phyloP scores from a whole-genome alignment of 2,888 invertebrate species.

The Campoplex nolae region DNA sequence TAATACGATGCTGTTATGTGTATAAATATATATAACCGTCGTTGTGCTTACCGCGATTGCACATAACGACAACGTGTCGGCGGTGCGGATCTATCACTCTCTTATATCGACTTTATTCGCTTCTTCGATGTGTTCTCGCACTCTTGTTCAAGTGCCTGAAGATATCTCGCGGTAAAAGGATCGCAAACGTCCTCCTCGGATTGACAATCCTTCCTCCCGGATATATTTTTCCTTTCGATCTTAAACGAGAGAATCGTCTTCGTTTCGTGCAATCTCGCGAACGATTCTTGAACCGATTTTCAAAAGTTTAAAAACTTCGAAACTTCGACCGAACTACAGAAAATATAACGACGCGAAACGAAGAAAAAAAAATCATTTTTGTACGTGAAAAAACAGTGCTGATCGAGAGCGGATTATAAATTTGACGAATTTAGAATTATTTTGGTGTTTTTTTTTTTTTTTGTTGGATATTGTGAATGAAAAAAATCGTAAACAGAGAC shows the following conservation, averaged over 20 bases:
- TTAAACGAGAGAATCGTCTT: not conserved
- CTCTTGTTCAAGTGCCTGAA: not conserved
- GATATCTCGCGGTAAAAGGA: slow-evolving; percentile 34
- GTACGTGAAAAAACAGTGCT: not conserved
- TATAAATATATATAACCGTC: not conserved
- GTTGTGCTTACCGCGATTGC: not conserved
- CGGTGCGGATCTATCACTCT: slow-evolving; percentile 5
- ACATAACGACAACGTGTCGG: slow-evolving; percentile 20
- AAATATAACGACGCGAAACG: not conserved
- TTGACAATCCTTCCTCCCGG: not conserved
- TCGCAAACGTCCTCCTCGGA: not conserved
- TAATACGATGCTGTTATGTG: not conserved
- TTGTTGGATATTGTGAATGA: not conserved
- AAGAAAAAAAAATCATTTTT: not conserved
- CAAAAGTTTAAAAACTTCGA: not conserved
- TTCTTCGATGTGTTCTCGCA: not conserved
- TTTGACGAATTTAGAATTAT: too few relatives aligned
- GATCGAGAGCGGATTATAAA: not conserved
- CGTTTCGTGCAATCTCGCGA: not conserved
- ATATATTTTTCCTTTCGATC: not conserved
- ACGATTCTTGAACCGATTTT: not conserved
- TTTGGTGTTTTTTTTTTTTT: too few relatives aligned
- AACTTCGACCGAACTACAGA: not conserved
- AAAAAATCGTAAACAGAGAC: not conserved
- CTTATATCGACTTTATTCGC: not conserved